Evolutionary conservation across 2,888 invertebrate species (phyloP).

Genomic region (Drosophila histrio): DNA sequence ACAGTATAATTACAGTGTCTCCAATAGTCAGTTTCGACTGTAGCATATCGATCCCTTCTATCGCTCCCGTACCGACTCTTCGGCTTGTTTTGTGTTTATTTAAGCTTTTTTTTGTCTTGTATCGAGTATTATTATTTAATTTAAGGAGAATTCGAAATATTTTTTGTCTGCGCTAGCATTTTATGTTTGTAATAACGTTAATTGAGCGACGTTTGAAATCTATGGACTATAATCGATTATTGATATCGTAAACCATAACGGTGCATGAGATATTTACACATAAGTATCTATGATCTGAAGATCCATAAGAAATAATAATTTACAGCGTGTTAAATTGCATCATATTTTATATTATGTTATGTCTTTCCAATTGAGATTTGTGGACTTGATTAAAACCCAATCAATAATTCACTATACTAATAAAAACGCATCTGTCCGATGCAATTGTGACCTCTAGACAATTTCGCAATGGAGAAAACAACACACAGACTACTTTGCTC

Average conservation of each 20-base stretch:
- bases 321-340: background rate
- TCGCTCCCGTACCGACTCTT: no score
- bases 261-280: slow-evolving; percentile 1
- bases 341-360: background rate
- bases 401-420: background rate
- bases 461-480: background rate
- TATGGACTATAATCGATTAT: slow-evolving; percentile 32
- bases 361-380: background rate
- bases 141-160: no score
- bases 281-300: background rate
- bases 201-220: no score
- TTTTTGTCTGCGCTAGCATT: no score
- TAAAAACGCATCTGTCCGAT: background rate
- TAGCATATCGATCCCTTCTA: no score
- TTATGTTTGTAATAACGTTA: no score
- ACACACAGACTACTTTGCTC: background rate
- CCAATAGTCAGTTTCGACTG: no score
- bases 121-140: no score
- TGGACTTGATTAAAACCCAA: background rate
- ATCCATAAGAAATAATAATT: background rate
- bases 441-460: slow-evolving; percentile 2
- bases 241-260: slow-evolving; percentile 38
- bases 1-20: no score
- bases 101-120: no score
- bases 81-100: no score